Conservation (phyloP, 2,888 invertebrate species). For the Cryptocephalus primarius region DNA sequence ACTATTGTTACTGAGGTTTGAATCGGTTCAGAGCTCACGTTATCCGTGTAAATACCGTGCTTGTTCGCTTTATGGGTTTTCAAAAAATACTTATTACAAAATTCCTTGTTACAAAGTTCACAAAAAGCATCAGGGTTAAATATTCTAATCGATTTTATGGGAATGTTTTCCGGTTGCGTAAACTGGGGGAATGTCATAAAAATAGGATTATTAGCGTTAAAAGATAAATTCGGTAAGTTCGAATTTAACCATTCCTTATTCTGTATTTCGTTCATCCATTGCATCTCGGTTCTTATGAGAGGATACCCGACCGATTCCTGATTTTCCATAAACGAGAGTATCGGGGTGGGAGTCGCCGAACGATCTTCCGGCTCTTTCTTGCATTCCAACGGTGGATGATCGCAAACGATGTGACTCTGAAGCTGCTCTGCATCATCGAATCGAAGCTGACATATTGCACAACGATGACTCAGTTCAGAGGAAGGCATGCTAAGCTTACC, state of each 20-base stretch:
- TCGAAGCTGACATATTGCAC: constrained; percentile 33
- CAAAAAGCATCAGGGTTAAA: constrained; percentile 97
- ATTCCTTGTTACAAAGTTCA: constrained; percentile 95
- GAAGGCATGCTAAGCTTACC: constrained; percentile 29
- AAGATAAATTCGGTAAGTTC: constrained; percentile 34
- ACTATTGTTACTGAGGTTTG: constrained; percentile 27
- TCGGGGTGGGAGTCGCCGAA: constrained; percentile 12
- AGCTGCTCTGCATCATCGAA: constrained; percentile 30
- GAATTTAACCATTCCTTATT: constrained; percentile 34
- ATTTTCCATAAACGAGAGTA: constrained; percentile 16
- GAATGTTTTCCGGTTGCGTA: constrained; percentile 28
- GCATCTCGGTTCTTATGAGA: constrained; percentile 26
- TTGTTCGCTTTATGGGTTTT: constrained; percentile 98
- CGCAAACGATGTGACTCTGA: constrained; percentile 28
- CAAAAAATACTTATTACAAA: constrained; percentile 96
- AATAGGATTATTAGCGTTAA: constrained; percentile 32
- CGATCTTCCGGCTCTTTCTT: constrained; percentile 32
- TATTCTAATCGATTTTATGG: constrained; percentile 58
- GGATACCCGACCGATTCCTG: constrained; percentile 27
- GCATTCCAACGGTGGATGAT: constrained; percentile 29
- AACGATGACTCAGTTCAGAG: constrained; percentile 25
- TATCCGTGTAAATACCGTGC: constrained; percentile 72
- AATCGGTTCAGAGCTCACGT: constrained; percentile 21
- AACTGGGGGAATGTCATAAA: constrained; percentile 36
- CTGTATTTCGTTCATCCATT: constrained; percentile 34